Conservation (phyloP, 2,888 invertebrate genomes). For the Oscheius myriophilus region DNA sequence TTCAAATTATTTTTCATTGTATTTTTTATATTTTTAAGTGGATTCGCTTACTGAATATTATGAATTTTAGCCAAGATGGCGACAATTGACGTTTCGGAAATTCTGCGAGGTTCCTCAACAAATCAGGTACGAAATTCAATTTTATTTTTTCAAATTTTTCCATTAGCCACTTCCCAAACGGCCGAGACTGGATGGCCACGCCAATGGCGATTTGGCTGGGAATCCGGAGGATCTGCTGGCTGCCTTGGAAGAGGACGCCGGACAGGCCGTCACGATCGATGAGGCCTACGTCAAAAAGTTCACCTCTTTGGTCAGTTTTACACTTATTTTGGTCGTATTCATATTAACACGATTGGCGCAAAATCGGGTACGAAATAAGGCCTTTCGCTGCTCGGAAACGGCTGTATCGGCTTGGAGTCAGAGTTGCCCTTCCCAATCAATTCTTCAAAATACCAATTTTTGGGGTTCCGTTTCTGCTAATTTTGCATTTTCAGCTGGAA, state of each 20-base stretch:
- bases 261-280: conserved; percentile 50
- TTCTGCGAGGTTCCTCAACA: conserved; percentile 38
- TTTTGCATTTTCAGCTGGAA: conserved; percentile 75
- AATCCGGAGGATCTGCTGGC: conserved; percentile 56
- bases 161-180: conserved; percentile 56
- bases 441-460: too few relatives aligned
- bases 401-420: too few relatives aligned
- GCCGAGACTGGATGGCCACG: conserved; percentile 39
- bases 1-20: neutral
- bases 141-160: conserved; percentile 19
- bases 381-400: too few relatives aligned
- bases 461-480: too few relatives aligned
- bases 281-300: conserved; percentile 61
- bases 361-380: too few relatives aligned
- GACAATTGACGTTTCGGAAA: conserved; percentile 54
- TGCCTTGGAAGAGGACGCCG: conserved; percentile 58
- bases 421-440: too few relatives aligned
- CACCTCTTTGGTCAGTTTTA: conserved; percentile 41
- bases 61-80: conserved; percentile 39
- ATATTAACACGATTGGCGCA: too few relatives aligned
- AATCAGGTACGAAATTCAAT: conserved; percentile 7
- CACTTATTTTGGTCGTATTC: too few relatives aligned
- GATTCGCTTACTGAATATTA: neutral
- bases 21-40: neutral
- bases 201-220: neutral